phyloP scores from a whole-genome alignment of 1,140 invertebrate species.

The Cyclina sinensis region DNA sequence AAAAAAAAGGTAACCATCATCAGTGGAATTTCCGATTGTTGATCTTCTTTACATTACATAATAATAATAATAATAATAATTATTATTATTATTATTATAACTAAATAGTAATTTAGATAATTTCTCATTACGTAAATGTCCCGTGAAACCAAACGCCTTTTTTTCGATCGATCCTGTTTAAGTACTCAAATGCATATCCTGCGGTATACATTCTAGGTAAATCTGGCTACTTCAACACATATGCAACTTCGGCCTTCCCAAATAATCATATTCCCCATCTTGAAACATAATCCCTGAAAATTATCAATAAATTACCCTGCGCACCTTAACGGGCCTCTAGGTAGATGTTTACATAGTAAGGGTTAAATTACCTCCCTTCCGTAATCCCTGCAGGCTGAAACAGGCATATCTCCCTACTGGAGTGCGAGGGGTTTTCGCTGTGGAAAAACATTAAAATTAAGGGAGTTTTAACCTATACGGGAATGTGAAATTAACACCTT shows the following conservation, averaged over 20 bases:
- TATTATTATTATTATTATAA: too few relatives aligned
- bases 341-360: constrained; percentile 64
- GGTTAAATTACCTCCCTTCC: constrained; percentile 67
- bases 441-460: constrained; percentile 45
- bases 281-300: background rate
- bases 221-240: background rate
- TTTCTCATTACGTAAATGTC: too few relatives aligned
- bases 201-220: too few relatives aligned
- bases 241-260: background rate
- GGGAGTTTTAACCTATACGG: constrained; percentile 36
- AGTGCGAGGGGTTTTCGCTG: constrained; percentile 61
- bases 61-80: too few relatives aligned
- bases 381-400: constrained; percentile 67
- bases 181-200: too few relatives aligned
- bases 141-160: too few relatives aligned
- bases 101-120: too few relatives aligned
- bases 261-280: background rate
- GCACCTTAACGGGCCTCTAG: constrained; percentile 54
- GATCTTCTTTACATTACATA: too few relatives aligned
- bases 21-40: too few relatives aligned
- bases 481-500: constrained; percentile 40
- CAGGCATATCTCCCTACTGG: constrained; percentile 50
- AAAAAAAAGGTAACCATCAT: too few relatives aligned
- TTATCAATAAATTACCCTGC: background rate
- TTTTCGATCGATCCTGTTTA: too few relatives aligned